These are phyloP conservation scores for Sympetrum striolatum DNA, from an alignment of 2,888 invertebrate genomes.

Conservation along the genomic window DNA sequence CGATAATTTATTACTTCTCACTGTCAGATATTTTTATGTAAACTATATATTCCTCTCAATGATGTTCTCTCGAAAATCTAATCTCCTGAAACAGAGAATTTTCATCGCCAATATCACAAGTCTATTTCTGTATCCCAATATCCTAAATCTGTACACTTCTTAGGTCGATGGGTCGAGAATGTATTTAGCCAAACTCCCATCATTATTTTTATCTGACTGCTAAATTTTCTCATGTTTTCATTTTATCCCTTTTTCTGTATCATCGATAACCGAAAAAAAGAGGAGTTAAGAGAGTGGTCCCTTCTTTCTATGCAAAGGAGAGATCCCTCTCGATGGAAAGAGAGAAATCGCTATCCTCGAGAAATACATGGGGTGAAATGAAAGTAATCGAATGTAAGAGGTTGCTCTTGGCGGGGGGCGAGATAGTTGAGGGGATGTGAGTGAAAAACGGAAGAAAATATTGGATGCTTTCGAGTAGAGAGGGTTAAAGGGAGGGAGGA, in stretches of 20 bases:
- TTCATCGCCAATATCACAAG: too few species aligned
- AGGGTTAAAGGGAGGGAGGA: not conserved
- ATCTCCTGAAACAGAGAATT: too few species aligned
- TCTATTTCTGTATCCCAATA: too few species aligned
- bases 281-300: not conserved
- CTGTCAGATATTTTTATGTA: too few species aligned
- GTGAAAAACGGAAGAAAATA: constrained; percentile 33
- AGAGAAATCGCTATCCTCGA: constrained; percentile 32
- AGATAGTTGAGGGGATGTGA: constrained; percentile 32
- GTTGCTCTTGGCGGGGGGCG: constrained; percentile 8
- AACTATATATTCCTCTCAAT: too few species aligned
- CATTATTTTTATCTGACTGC: not conserved
- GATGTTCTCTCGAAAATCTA: too few species aligned
- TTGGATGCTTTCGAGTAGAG: constrained; percentile 2
- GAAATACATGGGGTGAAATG: constrained; percentile 43
- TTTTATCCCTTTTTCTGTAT: not conserved
- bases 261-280: not conserved
- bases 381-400: constrained; percentile 44
- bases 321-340: not conserved
- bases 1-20: too few species aligned
- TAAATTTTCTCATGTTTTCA: not conserved
- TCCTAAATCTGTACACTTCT: too few species aligned
- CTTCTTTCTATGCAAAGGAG: constrained; percentile 2
- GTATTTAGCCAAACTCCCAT: not conserved
- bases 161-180: not conserved